Evolutionary conservation across 2,888 invertebrate species (phyloP).

Genomic region (Troglohyphantes excavatus): DNA sequence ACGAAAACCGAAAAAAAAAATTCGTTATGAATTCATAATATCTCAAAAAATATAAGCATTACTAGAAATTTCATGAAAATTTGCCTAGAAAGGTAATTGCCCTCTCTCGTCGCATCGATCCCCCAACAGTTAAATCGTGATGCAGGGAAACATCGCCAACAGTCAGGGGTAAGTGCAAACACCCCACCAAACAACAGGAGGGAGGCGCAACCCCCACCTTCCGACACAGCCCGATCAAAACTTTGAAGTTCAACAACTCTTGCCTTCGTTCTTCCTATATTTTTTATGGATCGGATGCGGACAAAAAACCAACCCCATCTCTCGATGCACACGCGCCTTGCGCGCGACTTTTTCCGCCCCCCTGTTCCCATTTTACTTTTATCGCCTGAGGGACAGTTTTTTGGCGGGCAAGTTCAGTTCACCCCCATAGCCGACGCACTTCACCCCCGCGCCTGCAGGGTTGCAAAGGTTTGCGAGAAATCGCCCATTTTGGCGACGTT

Average conservation of each 20-base stretch:
- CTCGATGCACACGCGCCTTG: conserved; percentile 58
- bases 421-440: neutral
- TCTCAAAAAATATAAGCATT: too few relatives aligned
- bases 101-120: neutral
- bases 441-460: conserved; percentile 56
- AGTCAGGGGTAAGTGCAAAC: neutral
- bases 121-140: neutral
- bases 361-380: conserved; percentile 75
- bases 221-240: too few relatives aligned
- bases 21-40: too few relatives aligned
- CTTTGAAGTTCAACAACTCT: conserved; percentile 72
- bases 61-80: too few relatives aligned
- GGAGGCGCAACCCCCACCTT: conserved; percentile 21
- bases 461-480: neutral
- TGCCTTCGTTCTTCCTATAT: conserved; percentile 41
- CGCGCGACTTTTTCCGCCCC: conserved; percentile 53
- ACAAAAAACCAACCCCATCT: conserved; percentile 47
- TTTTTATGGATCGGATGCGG: neutral
- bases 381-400: conserved; percentile 18
- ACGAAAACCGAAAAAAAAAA: too few relatives aligned
- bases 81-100: neutral
- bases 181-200: neutral
- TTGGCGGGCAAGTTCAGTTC: conserved; percentile 52
- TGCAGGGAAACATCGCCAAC: neutral
- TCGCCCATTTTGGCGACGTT: too few relatives aligned